Base-by-base conservation (phyloP, 1,140 invertebrate genomes). In the Bursaphelenchus mucronatus region DNA sequence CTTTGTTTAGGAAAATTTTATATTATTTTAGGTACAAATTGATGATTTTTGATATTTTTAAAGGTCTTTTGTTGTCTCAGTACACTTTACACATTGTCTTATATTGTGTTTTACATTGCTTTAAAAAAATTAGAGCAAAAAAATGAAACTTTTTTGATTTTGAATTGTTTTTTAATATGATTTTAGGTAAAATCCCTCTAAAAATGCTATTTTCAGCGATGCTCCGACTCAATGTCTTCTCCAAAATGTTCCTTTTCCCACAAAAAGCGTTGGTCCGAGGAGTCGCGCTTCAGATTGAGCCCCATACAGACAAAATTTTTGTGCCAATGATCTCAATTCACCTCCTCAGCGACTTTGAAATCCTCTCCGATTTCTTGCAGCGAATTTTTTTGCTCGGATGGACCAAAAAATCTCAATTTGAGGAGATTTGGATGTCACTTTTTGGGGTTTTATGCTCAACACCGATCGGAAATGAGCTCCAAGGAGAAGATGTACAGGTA, bases 381-480 rank as follows among this genome's bases (percentile, higher is more conserved):
- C 57, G 70, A 11, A 52, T 70, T 45, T 50, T 76, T 5, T 66
- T 41, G 41, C 49, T 76, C n/a, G 70, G 70, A 30, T 72, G 70
- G 70, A 66, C 59, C 11, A 53, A 47, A 39, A 45, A 52, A 8
- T 40, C 39, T 3, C 70, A 72, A 43, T 72, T 76, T 51, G 70
- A 72, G 21, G 73, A 76, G 43, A 63, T 50, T 21, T 72, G 71
- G 62, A 76, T 72, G 73, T 76, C 70, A 39, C n/a, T 72, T n/a
- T 72, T 72, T 39, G 70, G 70, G 8, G 73, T 72, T 9, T 46
- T 72, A 17, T 72, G 68, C 45, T 72, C 71, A 17, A 72, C 70
- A 15, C 70, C 70, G n/a, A 72, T 55, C 11, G 55, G 63, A 11
- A n/a, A 64, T 11, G 62, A 64, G 4, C 47, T 64, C 62, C n/a